Conservation (phyloP, 2,797 vertebrate genomes). For the Psittacula echo region DNA sequence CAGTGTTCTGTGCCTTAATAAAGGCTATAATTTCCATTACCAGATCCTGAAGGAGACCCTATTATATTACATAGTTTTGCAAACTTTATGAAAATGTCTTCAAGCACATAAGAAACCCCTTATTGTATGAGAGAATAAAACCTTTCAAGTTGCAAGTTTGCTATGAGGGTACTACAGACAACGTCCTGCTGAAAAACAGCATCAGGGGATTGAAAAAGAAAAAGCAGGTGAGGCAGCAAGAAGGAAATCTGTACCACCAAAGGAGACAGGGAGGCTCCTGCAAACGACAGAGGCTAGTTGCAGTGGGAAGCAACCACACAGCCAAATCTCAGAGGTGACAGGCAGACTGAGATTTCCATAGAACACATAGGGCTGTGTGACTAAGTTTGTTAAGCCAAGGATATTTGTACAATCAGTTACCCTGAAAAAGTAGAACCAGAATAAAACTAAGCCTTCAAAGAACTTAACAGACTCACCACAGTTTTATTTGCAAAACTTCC, state of each 20-base stretch:
- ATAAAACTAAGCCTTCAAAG: not conserved
- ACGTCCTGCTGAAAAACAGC: not conserved
- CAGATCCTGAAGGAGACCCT: not conserved
- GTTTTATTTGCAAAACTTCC: not conserved
- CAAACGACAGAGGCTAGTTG: not conserved
- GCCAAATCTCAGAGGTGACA: not conserved
- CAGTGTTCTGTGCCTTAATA: not conserved
- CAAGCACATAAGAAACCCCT: not conserved
- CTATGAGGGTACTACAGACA: not conserved
- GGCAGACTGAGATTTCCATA: not conserved
- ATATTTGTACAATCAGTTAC: not conserved
- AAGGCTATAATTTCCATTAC: not conserved
- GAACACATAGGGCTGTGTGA: not conserved
- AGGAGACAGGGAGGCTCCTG: not conserved
- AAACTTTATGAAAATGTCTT: not conserved
- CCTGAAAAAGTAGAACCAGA: not conserved
- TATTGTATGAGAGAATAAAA: not conserved
- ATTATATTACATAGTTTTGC: not conserved
- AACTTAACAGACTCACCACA: not conserved
- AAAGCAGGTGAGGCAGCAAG: not conserved
- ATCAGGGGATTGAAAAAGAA: not conserved
- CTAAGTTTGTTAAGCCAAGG: not conserved
- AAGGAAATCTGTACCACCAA: not conserved
- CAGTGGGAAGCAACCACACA: not conserved
- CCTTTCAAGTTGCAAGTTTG: not conserved